Conservation (phyloP, 2,888 invertebrate species). For the Alsophila aescularia region DNA sequence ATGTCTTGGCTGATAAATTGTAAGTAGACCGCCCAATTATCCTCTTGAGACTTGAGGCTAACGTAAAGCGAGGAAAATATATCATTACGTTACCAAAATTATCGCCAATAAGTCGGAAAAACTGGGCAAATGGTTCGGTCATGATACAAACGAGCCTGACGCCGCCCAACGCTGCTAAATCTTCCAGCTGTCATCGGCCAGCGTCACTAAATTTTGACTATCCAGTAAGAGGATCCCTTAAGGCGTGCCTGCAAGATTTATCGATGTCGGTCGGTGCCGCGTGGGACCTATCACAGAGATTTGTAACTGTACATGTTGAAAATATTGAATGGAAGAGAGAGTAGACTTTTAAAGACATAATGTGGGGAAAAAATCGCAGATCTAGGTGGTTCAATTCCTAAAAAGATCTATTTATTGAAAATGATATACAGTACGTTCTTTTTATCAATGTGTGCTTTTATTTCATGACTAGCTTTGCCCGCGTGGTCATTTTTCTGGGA, state of each 20-base stretch:
- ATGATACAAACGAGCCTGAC: constrained; percentile 24
- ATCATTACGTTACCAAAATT: constrained; percentile 16
- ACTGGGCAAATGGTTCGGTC: constrained; percentile 16
- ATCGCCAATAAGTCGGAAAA: constrained; percentile 22
- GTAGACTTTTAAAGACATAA: no score
- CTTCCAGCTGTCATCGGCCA: constrained; percentile 41
- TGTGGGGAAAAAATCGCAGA: no score
- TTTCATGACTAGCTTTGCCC: no score
- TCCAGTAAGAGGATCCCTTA: constrained; percentile 48
- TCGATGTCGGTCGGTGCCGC: constrained; percentile 44
- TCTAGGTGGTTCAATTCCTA: no score
- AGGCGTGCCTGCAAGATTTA: constrained; percentile 61
- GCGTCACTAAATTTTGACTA: constrained; percentile 50
- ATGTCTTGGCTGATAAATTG: background rate
- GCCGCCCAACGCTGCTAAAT: constrained; percentile 34
- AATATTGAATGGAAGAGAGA: background rate
- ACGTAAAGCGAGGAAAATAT: background rate
- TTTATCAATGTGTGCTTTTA: no score
- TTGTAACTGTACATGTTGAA: constrained; percentile 55
- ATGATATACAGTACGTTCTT: no score
- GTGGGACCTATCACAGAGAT: constrained; percentile 55
- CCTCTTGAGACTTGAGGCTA: background rate
- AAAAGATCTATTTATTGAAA: no score
- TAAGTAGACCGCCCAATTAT: background rate
- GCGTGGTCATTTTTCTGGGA: no score